phyloP scores from a whole-genome alignment of 1,140 invertebrate genomes.

The Drosophila trapezifrons region DNA sequence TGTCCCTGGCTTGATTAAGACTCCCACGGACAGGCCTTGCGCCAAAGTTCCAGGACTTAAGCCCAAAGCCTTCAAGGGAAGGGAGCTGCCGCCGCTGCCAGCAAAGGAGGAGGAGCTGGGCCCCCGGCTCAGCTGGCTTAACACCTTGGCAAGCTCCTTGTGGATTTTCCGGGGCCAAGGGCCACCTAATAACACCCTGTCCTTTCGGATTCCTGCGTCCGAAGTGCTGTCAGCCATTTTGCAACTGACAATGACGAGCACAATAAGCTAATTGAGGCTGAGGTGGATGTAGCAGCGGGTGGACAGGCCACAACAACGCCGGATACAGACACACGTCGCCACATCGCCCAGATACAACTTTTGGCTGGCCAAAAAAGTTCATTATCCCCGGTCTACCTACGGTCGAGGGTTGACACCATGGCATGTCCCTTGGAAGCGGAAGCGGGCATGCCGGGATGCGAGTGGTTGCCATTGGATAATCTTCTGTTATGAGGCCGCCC shows the following conservation, averaged over 20 bases:
- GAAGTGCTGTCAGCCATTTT: slow-evolving; percentile 48
- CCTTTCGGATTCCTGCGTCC: background rate
- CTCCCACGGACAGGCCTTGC: background rate
- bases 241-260: slow-evolving; percentile 36
- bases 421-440: slow-evolving; percentile 13
- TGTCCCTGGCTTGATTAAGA: slow-evolving; percentile 6
- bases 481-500: slow-evolving; percentile 44
- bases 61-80: slow-evolving; percentile 18
- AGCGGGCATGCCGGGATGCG: slow-evolving; percentile 7
- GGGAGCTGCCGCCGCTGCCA: background rate
- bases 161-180: slow-evolving; percentile 63
- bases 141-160: slow-evolving; percentile 76
- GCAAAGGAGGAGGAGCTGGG: background rate
- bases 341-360: too few species aligned
- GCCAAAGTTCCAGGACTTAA: slow-evolving; percentile 17
- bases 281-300: slow-evolving; percentile 45
- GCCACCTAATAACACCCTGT: slow-evolving; percentile 35
- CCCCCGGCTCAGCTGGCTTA: slow-evolving; percentile 51
- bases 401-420: slow-evolving; percentile 9
- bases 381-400: slow-evolving; percentile 30
- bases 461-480: slow-evolving; percentile 78
- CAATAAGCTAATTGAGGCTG: slow-evolving; percentile 54
- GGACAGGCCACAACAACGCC: slow-evolving; percentile 27
- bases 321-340: slow-evolving; percentile 9
- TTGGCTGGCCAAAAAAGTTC: slow-evolving; percentile 25